Evolutionary conservation across 2,113 vertebrate species (phyloP), one percentile per base, ranked within the genome.

Genomic region (Malurus cyaneus): DNA sequence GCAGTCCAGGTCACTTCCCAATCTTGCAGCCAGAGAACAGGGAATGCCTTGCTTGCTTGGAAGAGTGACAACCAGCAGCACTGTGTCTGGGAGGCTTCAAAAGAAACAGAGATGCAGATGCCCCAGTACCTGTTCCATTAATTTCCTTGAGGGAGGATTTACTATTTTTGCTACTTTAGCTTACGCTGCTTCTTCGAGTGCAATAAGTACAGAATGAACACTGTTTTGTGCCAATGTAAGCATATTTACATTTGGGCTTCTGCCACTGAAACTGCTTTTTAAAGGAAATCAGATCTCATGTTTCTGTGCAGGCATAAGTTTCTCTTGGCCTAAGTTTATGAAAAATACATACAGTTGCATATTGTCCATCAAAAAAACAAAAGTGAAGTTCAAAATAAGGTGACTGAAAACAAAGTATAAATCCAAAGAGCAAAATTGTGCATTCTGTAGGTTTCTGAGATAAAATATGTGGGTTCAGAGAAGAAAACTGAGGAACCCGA

Each of bases 301-400:
- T 91, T 95, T 66, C 89, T 86, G 28, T 15, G 7, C 61, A 67
- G n/a, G 11, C 67, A 1, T 44, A 80, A 73, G 59, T 91, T 94
- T 95, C 42, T 91, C 47, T 93, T 96, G 91, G 89, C 74, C 49
- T 80, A 77, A 73, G 18, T 7, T 77, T 57, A 59, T 92, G 74
- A 94, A 86, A 94, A 86, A 59, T 52, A 56, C 47, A 70, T 77
- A 70, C 26, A 70, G 34, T 91, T 94, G 73, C 65, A 34, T 85
- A 82, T 87, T 87, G 34, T 85, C 42, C 8, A 0, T 66, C 88
- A 44, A 67, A 89, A 93, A 88, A 86, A 29, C 14, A 41, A 57
- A 34, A 54, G 11, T 24, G 31, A 76, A 65, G 50, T 57, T 91
- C 0, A 0, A 69, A 85, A 41, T 80, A 86, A 86, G 62, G 39